A percentile compares a stretch with the other conserved stretches of the same genome.
These are phyloP conservation scores for Elgaria multicarinata DNA, from an alignment of 2,113 vertebrate species.

Conservation along the genomic window DNA sequence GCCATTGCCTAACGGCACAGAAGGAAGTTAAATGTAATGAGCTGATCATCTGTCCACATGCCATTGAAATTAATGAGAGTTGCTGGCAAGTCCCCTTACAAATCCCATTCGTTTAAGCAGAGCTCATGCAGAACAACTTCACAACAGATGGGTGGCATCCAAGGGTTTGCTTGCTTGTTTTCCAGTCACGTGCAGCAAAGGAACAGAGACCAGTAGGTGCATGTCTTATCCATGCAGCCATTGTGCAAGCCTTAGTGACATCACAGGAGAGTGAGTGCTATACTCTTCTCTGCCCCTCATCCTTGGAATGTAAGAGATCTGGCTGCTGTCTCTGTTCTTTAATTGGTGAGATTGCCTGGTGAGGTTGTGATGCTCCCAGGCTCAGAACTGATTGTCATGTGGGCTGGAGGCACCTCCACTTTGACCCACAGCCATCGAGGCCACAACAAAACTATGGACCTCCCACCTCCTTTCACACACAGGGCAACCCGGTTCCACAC, in stretches of 20 bases:
- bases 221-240: not conserved
- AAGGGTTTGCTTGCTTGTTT: not conserved
- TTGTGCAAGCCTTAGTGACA: not conserved
- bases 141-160: not conserved
- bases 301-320: not conserved
- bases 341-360: not conserved
- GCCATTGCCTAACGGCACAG: not conserved
- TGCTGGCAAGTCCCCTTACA: not conserved
- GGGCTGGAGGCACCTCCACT: not conserved
- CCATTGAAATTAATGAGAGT: not conserved
- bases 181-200: not conserved
- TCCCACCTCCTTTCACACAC: not conserved
- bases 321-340: not conserved
- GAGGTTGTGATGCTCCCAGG: not conserved
- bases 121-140: not conserved
- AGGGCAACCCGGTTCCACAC: not conserved
- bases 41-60: not conserved
- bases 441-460: not conserved
- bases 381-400: not conserved
- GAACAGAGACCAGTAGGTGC: not conserved
- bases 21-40: constrained; percentile 5
- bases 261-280: not conserved
- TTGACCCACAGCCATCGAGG: not conserved
- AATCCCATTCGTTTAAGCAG: not conserved
- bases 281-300: not conserved